Percentiles rank a stretch among this genome's conserved stretches.
Conservation (phyloP, 2,888 invertebrate genomes). For the Orchesella flavescens region DNA sequence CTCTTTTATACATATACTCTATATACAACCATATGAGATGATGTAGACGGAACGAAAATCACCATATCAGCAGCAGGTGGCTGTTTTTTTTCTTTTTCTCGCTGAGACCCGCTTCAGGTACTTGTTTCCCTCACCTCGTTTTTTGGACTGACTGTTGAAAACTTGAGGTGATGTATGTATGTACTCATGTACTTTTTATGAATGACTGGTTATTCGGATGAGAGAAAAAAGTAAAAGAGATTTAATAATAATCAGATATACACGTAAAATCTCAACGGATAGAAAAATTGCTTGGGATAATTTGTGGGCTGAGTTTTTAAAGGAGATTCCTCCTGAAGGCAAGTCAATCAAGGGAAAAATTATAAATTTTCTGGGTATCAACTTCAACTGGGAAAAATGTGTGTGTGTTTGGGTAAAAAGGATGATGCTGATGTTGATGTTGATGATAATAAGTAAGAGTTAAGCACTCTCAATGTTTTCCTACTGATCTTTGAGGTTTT, state of each 20-base stretch:
- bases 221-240: not conserved
- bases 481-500: too few species aligned
- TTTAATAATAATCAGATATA: not conserved
- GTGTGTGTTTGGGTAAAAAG: too few species aligned
- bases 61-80: conserved; percentile 59
- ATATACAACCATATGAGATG: not conserved
- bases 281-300: not conserved
- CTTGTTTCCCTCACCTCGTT: conserved; percentile 30
- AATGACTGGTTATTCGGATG: not conserved
- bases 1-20: not conserved
- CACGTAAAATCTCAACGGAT: not conserved
- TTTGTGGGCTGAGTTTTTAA: not conserved
- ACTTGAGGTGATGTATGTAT: not conserved
- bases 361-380: too few species aligned
- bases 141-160: not conserved
- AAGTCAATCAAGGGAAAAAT: too few species aligned
- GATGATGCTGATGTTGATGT: too few species aligned
- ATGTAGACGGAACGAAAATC: conserved; percentile 8
- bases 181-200: not conserved
- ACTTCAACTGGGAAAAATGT: too few species aligned
- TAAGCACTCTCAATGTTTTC: too few species aligned
- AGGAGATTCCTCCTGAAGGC: too few species aligned
- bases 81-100: conserved; percentile 35
- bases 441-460: too few species aligned
- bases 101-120: conserved; percentile 51